phyloP scores from a whole-genome alignment of 2,113 vertebrate species.

The Pseudolaguvia tuberculata region DNA sequence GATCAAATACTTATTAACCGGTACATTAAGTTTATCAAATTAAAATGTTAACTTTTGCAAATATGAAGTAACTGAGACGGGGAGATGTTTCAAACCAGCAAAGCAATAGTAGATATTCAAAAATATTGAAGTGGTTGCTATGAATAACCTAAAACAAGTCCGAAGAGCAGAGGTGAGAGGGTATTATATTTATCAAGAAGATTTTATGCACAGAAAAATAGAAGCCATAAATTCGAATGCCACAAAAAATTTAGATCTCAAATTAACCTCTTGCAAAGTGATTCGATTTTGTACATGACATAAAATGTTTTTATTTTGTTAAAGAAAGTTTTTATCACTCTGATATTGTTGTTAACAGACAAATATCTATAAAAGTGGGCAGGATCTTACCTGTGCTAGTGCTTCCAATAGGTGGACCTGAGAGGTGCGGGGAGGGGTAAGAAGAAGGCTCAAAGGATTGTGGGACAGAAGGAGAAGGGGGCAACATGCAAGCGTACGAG shows the following conservation, averaged over 20 bases:
- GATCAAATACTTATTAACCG: no score
- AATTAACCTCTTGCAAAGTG: no score
- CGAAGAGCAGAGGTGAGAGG: background rate
- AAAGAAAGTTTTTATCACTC: no score
- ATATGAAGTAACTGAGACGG: no score
- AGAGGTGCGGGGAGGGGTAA: conserved; percentile 68
- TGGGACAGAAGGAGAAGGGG: conserved; percentile 64
- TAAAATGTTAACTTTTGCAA: no score
- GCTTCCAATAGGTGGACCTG: conserved; percentile 62
- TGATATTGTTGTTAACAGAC: background rate
- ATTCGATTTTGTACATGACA: no score
- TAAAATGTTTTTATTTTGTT: no score
- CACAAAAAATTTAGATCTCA: no score
- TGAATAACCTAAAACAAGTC: background rate
- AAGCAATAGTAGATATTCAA: background rate
- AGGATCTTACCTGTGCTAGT: conserved; percentile 65
- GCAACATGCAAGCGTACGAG: conserved; percentile 72
- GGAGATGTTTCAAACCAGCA: no score
- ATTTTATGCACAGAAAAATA: no score
- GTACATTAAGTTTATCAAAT: no score
- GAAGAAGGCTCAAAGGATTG: conserved; percentile 67
- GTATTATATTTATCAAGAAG: background rate
- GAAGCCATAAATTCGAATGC: no score
- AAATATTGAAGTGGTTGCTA: background rate
- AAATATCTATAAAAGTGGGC: background rate